A percentile compares a stretch with the other conserved stretches of the same genome.
phyloP scores from a whole-genome alignment of 2,797 vertebrate genomes.

The Serranus cabrilla region DNA sequence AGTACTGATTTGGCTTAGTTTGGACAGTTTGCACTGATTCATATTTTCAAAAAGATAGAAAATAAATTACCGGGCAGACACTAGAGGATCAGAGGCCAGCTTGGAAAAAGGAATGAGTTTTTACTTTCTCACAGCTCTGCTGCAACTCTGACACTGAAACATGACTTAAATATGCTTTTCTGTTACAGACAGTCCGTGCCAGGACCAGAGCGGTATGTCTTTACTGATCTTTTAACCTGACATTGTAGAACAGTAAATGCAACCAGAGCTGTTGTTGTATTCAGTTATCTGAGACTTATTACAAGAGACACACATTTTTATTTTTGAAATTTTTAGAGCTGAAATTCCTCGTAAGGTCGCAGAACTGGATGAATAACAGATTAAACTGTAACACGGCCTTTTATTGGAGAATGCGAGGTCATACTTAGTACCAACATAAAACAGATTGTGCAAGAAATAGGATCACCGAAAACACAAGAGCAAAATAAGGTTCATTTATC shows the following conservation, averaged over 20 bases:
- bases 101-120: no score
- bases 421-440: background rate
- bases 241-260: background rate
- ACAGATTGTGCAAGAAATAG: background rate
- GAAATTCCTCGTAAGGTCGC: background rate
- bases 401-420: background rate
- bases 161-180: background rate
- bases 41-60: background rate
- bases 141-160: slow-evolving; percentile 1
- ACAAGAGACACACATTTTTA: background rate
- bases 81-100: background rate
- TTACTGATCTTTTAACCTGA: background rate
- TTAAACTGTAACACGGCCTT: background rate
- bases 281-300: background rate
- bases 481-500: background rate
- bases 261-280: background rate
- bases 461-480: background rate
- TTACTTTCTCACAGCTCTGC: no score
- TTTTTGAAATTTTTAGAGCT: background rate
- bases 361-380: background rate
- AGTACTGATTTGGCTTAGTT: background rate
- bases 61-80: background rate
- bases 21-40: background rate
- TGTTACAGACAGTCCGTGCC: background rate
- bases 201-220: background rate